phyloP scores from a whole-genome alignment of 2,888 invertebrate species.

The Lepas anatifera region DNA sequence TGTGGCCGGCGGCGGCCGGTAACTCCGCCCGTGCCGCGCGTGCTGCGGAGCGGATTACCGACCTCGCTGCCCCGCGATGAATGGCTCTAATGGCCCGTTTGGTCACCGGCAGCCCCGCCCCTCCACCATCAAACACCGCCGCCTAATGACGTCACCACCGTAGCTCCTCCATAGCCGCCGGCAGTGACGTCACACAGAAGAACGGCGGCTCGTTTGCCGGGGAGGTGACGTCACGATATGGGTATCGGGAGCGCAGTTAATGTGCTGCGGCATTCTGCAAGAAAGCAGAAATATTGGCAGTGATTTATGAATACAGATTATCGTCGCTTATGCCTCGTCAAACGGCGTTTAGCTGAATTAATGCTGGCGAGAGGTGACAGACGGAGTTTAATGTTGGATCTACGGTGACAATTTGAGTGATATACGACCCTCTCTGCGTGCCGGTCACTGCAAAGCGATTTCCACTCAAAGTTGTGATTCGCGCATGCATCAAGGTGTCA shows the following conservation, averaged over 20 bases:
- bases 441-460: background rate
- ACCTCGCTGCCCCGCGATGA: background rate
- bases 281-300: no score
- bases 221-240: background rate
- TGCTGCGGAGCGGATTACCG: background rate
- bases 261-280: no score
- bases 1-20: background rate
- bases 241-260: background rate
- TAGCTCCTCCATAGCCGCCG: no score
- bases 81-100: background rate
- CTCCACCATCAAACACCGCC: background rate
- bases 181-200: background rate
- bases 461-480: conserved; percentile 9
- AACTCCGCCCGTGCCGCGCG: background rate
- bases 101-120: background rate
- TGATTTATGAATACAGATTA: conserved; percentile 8
- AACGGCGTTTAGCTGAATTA: background rate
- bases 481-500: conserved; percentile 5
- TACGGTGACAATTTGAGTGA: background rate
- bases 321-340: background rate
- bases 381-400: conserved; percentile 6
- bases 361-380: background rate
- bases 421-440: background rate
- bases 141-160: no score
- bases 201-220: no score